phyloP scores from a whole-genome alignment of 2,113 vertebrate species.

The Notiomystis cincta region DNA sequence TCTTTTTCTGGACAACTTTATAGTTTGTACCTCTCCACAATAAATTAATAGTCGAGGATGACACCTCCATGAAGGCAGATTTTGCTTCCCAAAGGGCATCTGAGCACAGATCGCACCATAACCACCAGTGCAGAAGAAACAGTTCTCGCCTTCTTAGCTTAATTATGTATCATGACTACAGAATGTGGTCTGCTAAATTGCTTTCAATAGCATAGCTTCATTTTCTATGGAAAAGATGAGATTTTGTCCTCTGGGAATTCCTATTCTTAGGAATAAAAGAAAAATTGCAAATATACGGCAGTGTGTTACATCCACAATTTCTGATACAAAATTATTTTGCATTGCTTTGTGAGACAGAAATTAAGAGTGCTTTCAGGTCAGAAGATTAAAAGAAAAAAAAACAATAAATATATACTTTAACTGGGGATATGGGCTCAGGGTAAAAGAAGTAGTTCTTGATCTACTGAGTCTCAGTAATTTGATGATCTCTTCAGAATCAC shows the following conservation, averaged over 20 bases:
- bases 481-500: conserved; percentile 57
- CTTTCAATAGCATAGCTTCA: not conserved
- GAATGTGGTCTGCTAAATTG: not conserved
- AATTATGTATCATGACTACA: not conserved
- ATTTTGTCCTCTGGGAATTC: not conserved
- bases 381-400: conserved; percentile 39
- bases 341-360: conserved; percentile 66
- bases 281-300: conserved; percentile 31
- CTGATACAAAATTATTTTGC: conserved; percentile 58
- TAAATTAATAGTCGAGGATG: not conserved
- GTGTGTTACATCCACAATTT: conserved; percentile 65
- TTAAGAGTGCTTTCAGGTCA: conserved; percentile 72
- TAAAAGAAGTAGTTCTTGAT: conserved; percentile 70
- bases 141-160: not conserved
- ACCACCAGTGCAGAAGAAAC: not conserved
- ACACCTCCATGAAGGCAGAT: not conserved
- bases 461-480: conserved; percentile 64
- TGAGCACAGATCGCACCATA: not conserved
- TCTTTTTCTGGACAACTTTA: not conserved
- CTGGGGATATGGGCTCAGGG: conserved; percentile 57
- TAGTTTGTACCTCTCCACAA: not conserved
- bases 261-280: conserved; percentile 33
- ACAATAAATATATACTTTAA: conserved; percentile 78
- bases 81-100: not conserved
- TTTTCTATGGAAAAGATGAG: conserved; percentile 8